These are phyloP conservation scores for Falco cherrug DNA, from an alignment of 2,797 vertebrate species.

Conservation along the genomic window DNA sequence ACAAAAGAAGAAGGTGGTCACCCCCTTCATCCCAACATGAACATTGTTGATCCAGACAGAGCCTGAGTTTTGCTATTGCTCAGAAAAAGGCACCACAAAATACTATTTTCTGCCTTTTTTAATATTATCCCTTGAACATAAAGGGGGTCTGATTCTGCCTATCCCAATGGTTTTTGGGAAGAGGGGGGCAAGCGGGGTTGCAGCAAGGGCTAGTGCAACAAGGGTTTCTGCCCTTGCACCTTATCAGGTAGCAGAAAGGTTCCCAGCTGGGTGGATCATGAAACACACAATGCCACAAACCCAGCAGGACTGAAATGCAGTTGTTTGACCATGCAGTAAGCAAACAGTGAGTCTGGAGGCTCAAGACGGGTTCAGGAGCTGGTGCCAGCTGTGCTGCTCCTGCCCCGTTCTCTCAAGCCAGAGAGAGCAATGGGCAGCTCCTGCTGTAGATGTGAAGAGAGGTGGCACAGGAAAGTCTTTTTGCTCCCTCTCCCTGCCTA, in stretches of 20 bases:
- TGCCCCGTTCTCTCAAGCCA: accelerated
- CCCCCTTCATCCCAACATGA: background rate
- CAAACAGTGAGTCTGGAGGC: background rate
- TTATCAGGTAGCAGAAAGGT: background rate
- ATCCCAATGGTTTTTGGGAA: background rate
- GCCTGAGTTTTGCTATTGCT: background rate
- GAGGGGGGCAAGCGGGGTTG: accelerated
- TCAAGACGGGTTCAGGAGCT: background rate
- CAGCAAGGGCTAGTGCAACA: no score
- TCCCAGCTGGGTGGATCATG: background rate
- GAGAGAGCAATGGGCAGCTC: background rate
- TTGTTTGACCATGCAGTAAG: background rate
- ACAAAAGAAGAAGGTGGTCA: background rate
- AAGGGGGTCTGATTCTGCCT: background rate
- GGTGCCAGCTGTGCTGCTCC: background rate
- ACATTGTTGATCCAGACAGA: background rate
- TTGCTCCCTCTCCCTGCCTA: background rate
- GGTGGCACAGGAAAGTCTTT: background rate
- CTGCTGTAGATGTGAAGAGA: background rate
- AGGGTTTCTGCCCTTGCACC: background rate
- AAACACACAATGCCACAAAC: background rate
- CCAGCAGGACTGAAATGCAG: background rate
- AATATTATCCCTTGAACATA: background rate
- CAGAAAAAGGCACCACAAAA: background rate
- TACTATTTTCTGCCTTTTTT: background rate